Evolutionary conservation across 2,888 invertebrate genomes (phyloP).

Genomic region (Helicoverpa assulta): DNA sequence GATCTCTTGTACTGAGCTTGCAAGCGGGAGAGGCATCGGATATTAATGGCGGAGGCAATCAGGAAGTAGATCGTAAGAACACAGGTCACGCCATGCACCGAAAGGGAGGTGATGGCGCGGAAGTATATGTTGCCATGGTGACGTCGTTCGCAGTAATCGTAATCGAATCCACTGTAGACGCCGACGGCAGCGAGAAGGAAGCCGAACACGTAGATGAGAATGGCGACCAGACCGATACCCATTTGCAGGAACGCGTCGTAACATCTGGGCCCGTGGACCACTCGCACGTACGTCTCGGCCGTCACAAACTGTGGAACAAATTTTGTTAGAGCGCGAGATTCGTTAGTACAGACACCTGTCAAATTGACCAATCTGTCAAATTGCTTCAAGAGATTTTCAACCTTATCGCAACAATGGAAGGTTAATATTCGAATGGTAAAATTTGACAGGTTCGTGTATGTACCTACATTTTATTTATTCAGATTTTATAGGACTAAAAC

Average conservation of each 20-base stretch:
- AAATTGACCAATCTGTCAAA: too few relatives aligned
- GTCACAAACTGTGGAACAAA: constrained; percentile 84
- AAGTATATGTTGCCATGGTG: constrained; percentile 89
- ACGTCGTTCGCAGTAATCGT: constrained; percentile 92
- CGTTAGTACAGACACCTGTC: neutral
- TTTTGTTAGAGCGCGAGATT: neutral
- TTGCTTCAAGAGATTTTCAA: too few relatives aligned
- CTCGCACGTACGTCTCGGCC: constrained; percentile 91
- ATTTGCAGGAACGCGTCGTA: constrained; percentile 85
- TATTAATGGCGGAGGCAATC: constrained; percentile 84
- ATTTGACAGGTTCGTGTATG: too few relatives aligned
- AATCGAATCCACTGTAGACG: constrained; percentile 91
- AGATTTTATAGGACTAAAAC: neutral
- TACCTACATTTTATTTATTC: neutral
- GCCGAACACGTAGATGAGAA: constrained; percentile 90
- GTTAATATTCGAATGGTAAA: too few relatives aligned
- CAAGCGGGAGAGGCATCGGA: constrained; percentile 86
- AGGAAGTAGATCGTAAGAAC: constrained; percentile 90
- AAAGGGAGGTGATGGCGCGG: constrained; percentile 88
- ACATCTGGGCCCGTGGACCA: constrained; percentile 85
- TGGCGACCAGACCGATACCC: constrained; percentile 86
- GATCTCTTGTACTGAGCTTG: constrained; percentile 91
- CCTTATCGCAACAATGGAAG: too few relatives aligned
- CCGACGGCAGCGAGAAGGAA: constrained; percentile 90
- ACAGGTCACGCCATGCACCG: constrained; percentile 91